A percentile compares a stretch with the other conserved stretches of the same genome.
phyloP scores from a whole-genome alignment of 2,888 invertebrate genomes.

The Meta bourneti region DNA sequence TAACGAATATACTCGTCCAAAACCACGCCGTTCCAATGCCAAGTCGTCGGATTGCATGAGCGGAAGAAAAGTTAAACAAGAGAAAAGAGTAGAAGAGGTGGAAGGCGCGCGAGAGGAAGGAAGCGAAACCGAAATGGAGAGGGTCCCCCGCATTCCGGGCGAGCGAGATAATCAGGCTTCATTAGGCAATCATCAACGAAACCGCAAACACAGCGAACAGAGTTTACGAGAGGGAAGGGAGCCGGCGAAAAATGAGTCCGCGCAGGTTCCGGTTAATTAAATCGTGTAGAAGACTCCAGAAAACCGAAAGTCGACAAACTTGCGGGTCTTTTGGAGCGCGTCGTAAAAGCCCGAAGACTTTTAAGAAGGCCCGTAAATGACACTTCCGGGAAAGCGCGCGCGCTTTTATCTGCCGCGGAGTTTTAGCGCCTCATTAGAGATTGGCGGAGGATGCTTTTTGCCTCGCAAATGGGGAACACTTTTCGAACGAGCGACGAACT shows the following conservation, averaged over 20 bases:
- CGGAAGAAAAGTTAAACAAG: no score
- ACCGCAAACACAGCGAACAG: conserved; percentile 44
- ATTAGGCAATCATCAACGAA: conserved; percentile 61
- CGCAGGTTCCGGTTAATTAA: conserved; percentile 61
- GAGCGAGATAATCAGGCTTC: conserved; percentile 37
- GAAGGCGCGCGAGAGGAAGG: not conserved
- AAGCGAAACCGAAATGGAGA: not conserved
- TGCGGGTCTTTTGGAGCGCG: conserved; percentile 12
- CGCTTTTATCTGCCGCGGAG: conserved; percentile 40
- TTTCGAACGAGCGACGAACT: not conserved
- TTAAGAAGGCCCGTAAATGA: conserved; percentile 33
- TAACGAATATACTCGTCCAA: no score
- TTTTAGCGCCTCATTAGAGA: conserved; percentile 60
- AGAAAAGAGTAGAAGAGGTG: not conserved
- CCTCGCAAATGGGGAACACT: conserved; percentile 17
- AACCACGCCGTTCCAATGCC: no score
- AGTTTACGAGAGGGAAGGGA: not conserved
- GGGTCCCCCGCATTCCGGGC: not conserved
- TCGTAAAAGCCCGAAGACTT: conserved; percentile 19
- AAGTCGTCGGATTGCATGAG: no score
- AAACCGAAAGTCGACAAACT: conserved; percentile 12
- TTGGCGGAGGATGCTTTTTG: conserved; percentile 7
- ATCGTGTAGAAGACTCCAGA: not conserved
- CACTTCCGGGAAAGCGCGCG: conserved; percentile 41
- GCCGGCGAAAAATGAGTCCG: conserved; percentile 11